Evolutionary conservation across 1,140 invertebrate species (phyloP).

Genomic region (Contarinia nasturtii): DNA sequence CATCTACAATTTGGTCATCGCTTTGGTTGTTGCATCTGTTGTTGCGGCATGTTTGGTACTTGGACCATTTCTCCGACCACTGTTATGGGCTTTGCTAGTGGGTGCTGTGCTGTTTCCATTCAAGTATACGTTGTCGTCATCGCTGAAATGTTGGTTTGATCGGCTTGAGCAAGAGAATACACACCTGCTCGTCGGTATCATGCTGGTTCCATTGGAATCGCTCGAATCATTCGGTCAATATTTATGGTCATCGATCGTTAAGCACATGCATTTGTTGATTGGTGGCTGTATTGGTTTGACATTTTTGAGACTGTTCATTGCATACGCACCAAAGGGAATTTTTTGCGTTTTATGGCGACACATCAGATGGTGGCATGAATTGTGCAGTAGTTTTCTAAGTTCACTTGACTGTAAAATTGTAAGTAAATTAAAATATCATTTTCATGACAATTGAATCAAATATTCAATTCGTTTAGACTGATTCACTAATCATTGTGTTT

Average conservation of each 20-base stretch:
- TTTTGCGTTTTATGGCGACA: conserved; percentile 26
- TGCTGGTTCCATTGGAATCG: conserved; percentile 46
- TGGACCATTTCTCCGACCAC: conserved; percentile 75
- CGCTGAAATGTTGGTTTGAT: conserved; percentile 46
- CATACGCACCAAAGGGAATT: conserved; percentile 33
- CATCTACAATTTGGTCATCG: conserved; percentile 65
- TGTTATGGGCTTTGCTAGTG: conserved; percentile 81
- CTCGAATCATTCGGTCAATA: conserved; percentile 43
- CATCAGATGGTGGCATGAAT: conserved; percentile 17
- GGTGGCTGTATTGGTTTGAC: conserved; percentile 13
- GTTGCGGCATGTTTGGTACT: conserved; percentile 53
- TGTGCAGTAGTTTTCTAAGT: conserved; percentile 25
- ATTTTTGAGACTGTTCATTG: conserved; percentile 21
- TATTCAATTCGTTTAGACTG: no score
- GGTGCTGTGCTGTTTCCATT: conserved; percentile 75
- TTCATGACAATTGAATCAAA: no score
- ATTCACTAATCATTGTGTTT: no score
- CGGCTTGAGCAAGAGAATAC: conserved; percentile 31
- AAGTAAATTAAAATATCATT: conserved; percentile 6
- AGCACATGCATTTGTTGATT: conserved; percentile 31
- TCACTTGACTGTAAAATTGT: conserved; percentile 28
- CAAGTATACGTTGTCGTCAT: conserved; percentile 45
- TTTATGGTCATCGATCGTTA: conserved; percentile 35
- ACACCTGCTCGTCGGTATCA: conserved; percentile 40
- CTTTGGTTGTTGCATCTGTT: conserved; percentile 54